Evolutionary conservation across 2,888 invertebrate species (phyloP).

Genomic region (Palloptera scutellata): DNA sequence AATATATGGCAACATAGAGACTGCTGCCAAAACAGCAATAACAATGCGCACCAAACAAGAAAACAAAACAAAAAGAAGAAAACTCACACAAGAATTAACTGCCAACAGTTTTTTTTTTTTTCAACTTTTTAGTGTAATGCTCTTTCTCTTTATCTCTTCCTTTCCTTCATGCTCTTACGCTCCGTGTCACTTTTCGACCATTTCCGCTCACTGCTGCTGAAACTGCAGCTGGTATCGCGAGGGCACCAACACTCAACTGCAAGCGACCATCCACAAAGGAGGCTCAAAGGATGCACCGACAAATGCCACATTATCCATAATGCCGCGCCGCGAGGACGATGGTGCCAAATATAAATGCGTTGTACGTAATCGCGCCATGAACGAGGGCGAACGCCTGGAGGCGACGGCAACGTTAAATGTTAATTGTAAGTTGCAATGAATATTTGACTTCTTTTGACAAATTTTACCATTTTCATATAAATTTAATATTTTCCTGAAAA

Average conservation of each 20-base stretch:
- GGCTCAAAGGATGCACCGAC: constrained; percentile 79
- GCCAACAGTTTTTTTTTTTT: constrained; percentile 8
- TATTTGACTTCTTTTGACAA: constrained; percentile 28
- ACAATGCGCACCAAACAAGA: not conserved
- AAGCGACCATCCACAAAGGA: constrained; percentile 74
- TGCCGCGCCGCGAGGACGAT: constrained; percentile 85
- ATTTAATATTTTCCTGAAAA: not conserved
- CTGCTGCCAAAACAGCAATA: constrained; percentile 14
- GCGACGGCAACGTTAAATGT: constrained; percentile 83
- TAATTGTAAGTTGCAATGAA: constrained; percentile 77
- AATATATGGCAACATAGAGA: not conserved
- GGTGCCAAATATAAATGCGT: constrained; percentile 84
- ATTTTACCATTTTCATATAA: not conserved
- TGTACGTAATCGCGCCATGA: constrained; percentile 89
- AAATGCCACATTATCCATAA: constrained; percentile 77
- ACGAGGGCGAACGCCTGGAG: constrained; percentile 80
- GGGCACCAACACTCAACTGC: constrained; percentile 76
- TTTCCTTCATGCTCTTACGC: not conserved
- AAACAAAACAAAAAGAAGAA: constrained; percentile 8
- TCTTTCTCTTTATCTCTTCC: not conserved
- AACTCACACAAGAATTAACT: constrained; percentile 22
- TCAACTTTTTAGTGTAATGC: not conserved
- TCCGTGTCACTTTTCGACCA: not conserved
- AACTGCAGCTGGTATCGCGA: constrained; percentile 78
- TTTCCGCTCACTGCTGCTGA: not conserved